These are phyloP conservation scores for Casuarius casuarius DNA, from an alignment of 2,113 vertebrate species.

Conservation along the genomic window DNA sequence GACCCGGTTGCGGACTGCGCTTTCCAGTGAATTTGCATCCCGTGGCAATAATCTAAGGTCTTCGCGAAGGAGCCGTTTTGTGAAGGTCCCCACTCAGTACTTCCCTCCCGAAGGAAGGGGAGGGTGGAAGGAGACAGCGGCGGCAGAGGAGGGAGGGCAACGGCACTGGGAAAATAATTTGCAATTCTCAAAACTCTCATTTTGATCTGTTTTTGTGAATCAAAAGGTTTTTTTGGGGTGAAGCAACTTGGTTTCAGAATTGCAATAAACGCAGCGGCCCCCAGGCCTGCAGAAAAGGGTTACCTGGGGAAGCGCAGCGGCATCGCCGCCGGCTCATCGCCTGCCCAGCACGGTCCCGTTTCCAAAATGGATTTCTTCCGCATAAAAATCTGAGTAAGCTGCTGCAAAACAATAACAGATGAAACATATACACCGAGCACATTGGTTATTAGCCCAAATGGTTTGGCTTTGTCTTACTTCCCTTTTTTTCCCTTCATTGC, in stretches of 20 bases:
- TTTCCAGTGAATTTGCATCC: conserved; percentile 6
- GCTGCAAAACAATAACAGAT: background rate
- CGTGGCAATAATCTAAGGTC: background rate
- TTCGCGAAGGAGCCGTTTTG: background rate
- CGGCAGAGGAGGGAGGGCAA: background rate
- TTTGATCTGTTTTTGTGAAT: background rate
- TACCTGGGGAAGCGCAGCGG: no score
- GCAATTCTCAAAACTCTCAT: background rate
- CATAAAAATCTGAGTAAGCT: conserved; percentile 1
- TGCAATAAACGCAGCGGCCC: background rate
- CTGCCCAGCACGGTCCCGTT: background rate
- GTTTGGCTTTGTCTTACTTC: background rate
- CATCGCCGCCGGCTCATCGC: background rate
- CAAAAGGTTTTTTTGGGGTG: background rate
- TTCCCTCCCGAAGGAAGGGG: background rate
- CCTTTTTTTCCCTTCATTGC: conserved; percentile 32
- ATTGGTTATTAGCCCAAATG: background rate
- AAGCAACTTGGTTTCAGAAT: accelerated
- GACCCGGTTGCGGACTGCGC: background rate
- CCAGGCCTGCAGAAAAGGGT: background rate
- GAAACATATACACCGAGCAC: background rate
- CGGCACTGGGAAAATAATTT: background rate
- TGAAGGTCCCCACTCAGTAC: background rate
- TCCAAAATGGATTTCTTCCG: background rate
- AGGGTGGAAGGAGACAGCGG: background rate